Conservation (phyloP, 2,797 vertebrate species). For the Sternarchorhynchus goeldii region DNA sequence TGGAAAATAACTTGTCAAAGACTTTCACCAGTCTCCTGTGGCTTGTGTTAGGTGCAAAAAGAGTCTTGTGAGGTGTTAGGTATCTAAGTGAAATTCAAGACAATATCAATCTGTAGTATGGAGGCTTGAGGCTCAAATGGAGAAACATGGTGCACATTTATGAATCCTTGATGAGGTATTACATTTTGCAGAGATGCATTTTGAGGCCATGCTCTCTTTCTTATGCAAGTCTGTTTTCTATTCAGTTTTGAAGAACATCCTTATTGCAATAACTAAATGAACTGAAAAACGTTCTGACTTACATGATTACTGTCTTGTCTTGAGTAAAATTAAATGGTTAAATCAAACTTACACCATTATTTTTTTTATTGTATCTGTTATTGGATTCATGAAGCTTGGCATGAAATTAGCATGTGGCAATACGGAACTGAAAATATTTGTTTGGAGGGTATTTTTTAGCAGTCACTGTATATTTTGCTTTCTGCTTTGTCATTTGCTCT, state of each 20-base stretch:
- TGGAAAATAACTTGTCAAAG: constrained; percentile 67
- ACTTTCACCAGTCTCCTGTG: constrained; percentile 67
- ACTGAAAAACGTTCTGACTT: constrained; percentile 15
- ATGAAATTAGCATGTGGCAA: background rate
- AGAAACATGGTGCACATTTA: constrained; percentile 23
- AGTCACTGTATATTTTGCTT: too few relatives aligned
- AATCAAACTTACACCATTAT: constrained; percentile 8
- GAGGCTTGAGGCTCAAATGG: constrained; percentile 56
- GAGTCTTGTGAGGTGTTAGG: constrained; percentile 57
- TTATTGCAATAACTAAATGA: constrained; percentile 38
- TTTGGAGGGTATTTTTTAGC: background rate
- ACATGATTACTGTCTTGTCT: constrained; percentile 16
- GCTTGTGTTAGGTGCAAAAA: constrained; percentile 64
- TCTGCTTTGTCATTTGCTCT: too few relatives aligned
- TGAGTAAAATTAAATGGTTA: background rate
- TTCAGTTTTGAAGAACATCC: constrained; percentile 20
- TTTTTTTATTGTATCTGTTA: constrained; percentile 12
- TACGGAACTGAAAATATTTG: constrained; percentile 8
- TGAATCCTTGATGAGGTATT: constrained; percentile 35
- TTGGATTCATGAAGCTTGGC: background rate
- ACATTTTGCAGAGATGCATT: constrained; percentile 13
- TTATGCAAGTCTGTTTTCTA: constrained; percentile 19
- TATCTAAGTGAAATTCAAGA: constrained; percentile 66
- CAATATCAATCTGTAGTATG: constrained; percentile 64
- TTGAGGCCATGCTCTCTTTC: constrained; percentile 23